Base-by-base conservation (phyloP, 2,888 invertebrate species). In the Lamellibrachia satsuma region DNA sequence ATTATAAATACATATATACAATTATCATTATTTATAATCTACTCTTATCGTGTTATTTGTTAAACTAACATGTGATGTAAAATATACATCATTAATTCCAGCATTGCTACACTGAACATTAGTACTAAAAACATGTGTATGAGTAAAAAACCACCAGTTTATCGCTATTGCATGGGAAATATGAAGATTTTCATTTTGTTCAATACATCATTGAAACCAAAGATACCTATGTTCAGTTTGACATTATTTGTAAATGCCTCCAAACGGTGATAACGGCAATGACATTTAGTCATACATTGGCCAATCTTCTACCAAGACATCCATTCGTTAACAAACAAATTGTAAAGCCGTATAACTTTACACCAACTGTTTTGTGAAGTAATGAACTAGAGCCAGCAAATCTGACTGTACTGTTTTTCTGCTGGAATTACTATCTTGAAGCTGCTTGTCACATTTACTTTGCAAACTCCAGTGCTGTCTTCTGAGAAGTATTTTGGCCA, bases 1-100 rank as follows among this genome's bases (percentile, higher is more conserved):
- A 52, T 52, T 91, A 91, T 91, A n/a, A 52, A 22, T n/a, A 91
- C 22, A 91, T 27, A 91, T 91, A 27, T 91, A 91, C 22, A 91
- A 22, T n/a, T 91, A 7, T 91, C 22, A 15, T 52, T 91, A 91
- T 91, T 22, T n/a, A 91, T 91, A 91, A 91, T 52, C 15, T 91
- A 91, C 52, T 75, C 15, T 75, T 22, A 75, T 75, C 75, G 75
- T 75, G 75, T 75, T 75, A 75, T 75, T 75, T 75, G 22, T 75
- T 11, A 75, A 15, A 75, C 75, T 75, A 75, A 8, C 57, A 22
- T 22, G 39, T 39, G 75, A 75, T 6, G 75, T n/a, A 57, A 57
- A 57, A 57, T 15, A 57, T 57, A 57, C 57, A 57, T 8, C 75
- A 39, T 39, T 39, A 39, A 39, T 39, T 39, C 39, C 39, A 15